Evolutionary conservation across 1,140 invertebrate species (phyloP), one percentile per base, ranked within the genome.

Genomic region (Ceratina calcarata): DNA sequence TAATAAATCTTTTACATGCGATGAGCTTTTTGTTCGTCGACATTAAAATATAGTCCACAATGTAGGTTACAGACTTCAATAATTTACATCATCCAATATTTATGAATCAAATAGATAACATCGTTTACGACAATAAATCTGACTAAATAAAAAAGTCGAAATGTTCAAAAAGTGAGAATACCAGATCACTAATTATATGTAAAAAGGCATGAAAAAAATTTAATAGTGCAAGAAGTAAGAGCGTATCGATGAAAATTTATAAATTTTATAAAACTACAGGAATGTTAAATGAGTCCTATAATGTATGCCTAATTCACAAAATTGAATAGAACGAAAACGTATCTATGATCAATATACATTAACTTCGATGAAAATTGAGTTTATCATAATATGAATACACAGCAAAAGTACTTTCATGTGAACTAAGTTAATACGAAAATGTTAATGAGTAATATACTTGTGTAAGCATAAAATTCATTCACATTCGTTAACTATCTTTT

Each of bases 211-310:
- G 60, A 55, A n/a, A 16, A 24, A 27, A 51, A 78, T 53, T 81
- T 82, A 82, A 82, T 83, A 83, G 68, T 72, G 82, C 82, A 78
- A 83, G 64, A 83, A 83, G 74, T 82, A 83, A 83, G 64, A 83
- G 73, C 76, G 62, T 62, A 49, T 80, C 32, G 57, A 60, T 20
- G 51, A 45, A 2, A 62, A 70, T 76, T 67, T 65, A 24, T 68
- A 81, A 71, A 78, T 24, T 24, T 68, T 27, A 7, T 49, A 3
- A 16, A 32, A 62, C 15, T 16, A 67, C 0, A 67, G n/a, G 16
- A 53, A 18, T 27, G 3, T 66, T 49, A 22, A 22, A 49, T 45
- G 3, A 8, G 13, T 45, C n/a, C 45, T 20, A 2, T 13, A 45
- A 66, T 49, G 10, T 37, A 3, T 45, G 0, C 1, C 13, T 64